Percentiles rank a stretch among this genome's conserved stretches.
Conservation (phyloP, 2,797 vertebrate species). For the Molossus alvarezi region DNA sequence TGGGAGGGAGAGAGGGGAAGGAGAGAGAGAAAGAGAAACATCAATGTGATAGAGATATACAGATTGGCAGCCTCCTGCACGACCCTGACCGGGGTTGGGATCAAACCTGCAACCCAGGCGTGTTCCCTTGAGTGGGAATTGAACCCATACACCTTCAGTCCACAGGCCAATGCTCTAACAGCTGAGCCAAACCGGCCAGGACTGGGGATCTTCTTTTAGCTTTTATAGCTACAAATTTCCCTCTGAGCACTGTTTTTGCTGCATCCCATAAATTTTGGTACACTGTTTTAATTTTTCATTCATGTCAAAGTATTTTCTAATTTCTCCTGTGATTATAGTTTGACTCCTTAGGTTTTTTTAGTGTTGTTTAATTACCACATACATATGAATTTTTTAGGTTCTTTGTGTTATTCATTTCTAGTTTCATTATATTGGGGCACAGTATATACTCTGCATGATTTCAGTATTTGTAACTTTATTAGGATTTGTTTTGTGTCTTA, state of each 20-base stretch:
- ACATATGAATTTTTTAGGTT: not conserved
- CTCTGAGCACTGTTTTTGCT: not conserved
- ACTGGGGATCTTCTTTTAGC: not conserved
- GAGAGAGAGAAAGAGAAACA: too few species aligned
- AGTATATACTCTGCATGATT: not conserved
- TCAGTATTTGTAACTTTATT: not conserved
- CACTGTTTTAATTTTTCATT: not conserved
- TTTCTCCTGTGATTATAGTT: not conserved
- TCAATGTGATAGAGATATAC: too few species aligned
- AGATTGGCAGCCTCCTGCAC: too few species aligned
- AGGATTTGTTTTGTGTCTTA: not conserved
- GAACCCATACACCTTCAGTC: too few species aligned
- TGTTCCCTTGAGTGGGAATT: too few species aligned
- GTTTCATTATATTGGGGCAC: not conserved
- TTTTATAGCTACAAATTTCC: not conserved
- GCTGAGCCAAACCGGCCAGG: too few species aligned
- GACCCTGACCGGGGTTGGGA: too few species aligned
- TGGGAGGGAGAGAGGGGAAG: too few species aligned
- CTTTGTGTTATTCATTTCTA: not conserved
- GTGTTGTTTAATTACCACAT: not conserved
- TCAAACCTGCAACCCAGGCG: too few species aligned
- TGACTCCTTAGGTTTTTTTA: not conserved
- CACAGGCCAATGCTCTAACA: too few species aligned
- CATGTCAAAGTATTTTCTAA: slow-evolving; percentile 11
- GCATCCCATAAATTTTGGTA: not conserved